phyloP scores from a whole-genome alignment of 2,113 vertebrate species.

The Podiceps cristatus region DNA sequence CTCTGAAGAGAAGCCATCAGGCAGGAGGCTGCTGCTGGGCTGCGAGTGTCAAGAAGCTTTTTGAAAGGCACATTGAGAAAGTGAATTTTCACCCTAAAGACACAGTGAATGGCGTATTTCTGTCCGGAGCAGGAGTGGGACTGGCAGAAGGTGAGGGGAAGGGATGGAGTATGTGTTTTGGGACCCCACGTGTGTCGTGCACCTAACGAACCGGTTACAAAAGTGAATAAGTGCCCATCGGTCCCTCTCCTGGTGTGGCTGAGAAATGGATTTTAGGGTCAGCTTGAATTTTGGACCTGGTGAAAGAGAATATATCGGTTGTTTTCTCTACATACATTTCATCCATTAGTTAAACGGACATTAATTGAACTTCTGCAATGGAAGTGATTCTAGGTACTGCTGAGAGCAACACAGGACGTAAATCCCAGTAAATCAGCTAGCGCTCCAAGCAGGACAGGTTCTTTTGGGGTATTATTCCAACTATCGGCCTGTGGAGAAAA shows the following conservation, averaged over 20 bases:
- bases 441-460: neutral
- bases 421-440: neutral
- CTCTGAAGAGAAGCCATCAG: rapidly evolving
- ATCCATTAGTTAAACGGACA: neutral
- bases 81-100: neutral
- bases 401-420: neutral
- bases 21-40: neutral
- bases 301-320: neutral
- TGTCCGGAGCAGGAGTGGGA: neutral
- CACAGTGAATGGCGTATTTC: rapidly evolving
- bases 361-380: neutral
- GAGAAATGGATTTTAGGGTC: neutral
- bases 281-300: neutral
- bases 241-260: neutral
- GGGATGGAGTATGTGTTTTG: neutral
- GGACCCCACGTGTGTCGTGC: rapidly evolving
- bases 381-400: neutral
- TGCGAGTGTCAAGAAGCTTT: rapidly evolving
- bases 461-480: neutral
- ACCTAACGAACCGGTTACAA: neutral
- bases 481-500: neutral
- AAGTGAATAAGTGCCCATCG: neutral
- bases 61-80: neutral
- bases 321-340: rapidly evolving
- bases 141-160: neutral